phyloP scores from a whole-genome alignment of 2,888 invertebrate species.

The Trichogramma dendrolimi region DNA sequence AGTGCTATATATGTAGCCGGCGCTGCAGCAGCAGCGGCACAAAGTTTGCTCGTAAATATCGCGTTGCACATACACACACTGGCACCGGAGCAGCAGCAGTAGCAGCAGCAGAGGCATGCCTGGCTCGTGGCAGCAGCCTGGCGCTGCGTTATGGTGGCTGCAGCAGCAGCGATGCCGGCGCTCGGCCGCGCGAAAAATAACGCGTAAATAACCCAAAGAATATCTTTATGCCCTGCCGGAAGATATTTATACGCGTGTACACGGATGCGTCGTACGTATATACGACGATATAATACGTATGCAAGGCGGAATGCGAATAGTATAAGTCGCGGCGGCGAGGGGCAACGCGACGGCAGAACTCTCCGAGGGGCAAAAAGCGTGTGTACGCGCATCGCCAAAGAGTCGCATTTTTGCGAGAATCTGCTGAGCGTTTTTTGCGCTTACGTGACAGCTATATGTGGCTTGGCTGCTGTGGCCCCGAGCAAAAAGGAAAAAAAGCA shows the following conservation, averaged over 20 bases:
- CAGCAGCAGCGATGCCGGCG: conserved; percentile 4
- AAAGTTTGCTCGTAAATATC: conserved; percentile 34
- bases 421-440: no score
- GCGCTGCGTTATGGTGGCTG: no score
- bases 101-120: not conserved
- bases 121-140: not conserved
- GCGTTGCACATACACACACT: conserved; percentile 8
- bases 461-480: no score
- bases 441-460: no score
- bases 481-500: no score
- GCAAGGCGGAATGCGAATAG: not conserved
- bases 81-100: not conserved
- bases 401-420: no score
- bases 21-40: not conserved
- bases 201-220: conserved; percentile 27
- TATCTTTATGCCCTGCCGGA: conserved; percentile 24
- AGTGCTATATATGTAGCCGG: no score
- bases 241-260: conserved; percentile 25
- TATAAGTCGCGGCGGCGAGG: not conserved
- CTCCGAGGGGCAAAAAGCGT: no score
- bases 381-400: no score
- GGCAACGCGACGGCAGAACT: no score
- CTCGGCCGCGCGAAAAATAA: conserved; percentile 23
- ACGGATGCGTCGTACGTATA: not conserved
- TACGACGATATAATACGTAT: not conserved